These are phyloP conservation scores for Dryadula phaetusa DNA, from an alignment of 2,888 invertebrate species.

Conservation along the genomic window DNA sequence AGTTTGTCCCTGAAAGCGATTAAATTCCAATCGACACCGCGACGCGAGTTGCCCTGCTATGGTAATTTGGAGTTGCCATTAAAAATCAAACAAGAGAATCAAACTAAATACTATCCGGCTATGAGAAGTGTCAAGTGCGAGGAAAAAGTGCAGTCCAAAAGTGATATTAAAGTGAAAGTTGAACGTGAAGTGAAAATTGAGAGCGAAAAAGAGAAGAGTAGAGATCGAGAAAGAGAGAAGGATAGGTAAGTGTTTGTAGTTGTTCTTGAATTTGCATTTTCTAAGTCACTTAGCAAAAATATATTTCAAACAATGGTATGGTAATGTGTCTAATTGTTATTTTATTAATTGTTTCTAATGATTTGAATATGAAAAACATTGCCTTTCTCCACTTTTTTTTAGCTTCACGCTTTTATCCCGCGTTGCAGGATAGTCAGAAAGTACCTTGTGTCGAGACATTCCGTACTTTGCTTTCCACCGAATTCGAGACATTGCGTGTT, in stretches of 20 bases:
- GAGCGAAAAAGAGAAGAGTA: slow-evolving; percentile 56
- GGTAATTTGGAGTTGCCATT: slow-evolving; percentile 77
- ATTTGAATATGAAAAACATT: too few relatives aligned
- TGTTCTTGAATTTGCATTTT: neutral
- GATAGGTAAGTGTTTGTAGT: slow-evolving; percentile 10
- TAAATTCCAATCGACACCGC: slow-evolving; percentile 70
- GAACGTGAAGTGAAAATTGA: slow-evolving; percentile 57
- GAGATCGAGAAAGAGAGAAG: slow-evolving; percentile 52
- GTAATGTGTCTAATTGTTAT: too few relatives aligned
- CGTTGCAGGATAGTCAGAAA: too few relatives aligned
- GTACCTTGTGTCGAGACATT: too few relatives aligned
- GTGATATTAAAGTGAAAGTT: slow-evolving; percentile 57
- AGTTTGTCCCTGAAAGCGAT: slow-evolving; percentile 70
- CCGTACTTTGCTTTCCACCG: too few relatives aligned
- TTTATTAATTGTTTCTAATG: too few relatives aligned
- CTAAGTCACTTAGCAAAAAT: too few relatives aligned
- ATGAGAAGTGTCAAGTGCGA: slow-evolving; percentile 60
- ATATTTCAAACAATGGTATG: too few relatives aligned
- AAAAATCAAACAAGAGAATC: slow-evolving; percentile 72
- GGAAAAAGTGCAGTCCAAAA: slow-evolving; percentile 49
- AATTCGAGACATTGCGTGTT: too few relatives aligned
- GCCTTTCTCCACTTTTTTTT: too few relatives aligned
- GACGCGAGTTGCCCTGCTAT: slow-evolving; percentile 76
- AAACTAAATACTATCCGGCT: slow-evolving; percentile 62
- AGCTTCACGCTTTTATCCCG: too few relatives aligned